Evolutionary conservation across 2,888 invertebrate species (phyloP), one percentile per base, ranked within the genome.

Genomic region (Parnassius smintheus): DNA sequence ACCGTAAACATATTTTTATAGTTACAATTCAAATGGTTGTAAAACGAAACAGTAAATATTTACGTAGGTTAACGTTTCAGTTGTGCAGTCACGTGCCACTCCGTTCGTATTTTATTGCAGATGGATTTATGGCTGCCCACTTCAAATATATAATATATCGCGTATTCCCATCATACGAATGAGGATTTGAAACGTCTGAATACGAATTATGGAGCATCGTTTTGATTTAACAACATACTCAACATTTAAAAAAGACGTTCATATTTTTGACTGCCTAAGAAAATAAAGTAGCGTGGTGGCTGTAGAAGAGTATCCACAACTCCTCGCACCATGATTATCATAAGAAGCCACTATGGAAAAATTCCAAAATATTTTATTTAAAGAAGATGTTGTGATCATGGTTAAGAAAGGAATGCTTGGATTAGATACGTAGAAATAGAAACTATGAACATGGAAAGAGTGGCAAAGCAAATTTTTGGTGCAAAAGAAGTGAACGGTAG

Each of bases 21-120:
- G 70, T 67, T 57, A 69, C 68, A 75, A 9, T 73, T 73, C 73
- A 74, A 77, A 71, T 71, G 69, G 70, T 70, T 71, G 76, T 84
- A 82, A 85, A 85, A 81, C 76, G 73, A 75, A 72, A 73, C 74
- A 76, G 80, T 85, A 84, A 85, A 85, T 82, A 84, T 85, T 86
- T 82, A 82, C 81, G 81, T 80, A 72, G 70, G 68, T 70, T 72
- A 71, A 69, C 72, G 71, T 76, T 76, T 71, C 70, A 73, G 75
- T 71, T 73, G 72, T 72, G 71, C 64, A 81, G 81, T 82, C 85
- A 85, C 84, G 84, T 81, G 80, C 77, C 49, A 49, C 49, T 75
- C 72, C 75, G 75, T 80, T 76, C 71, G 70, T 72, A 66, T 84
- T 88, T 88, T 86, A 88, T 85, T 82, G 78, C 77, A 72, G 75